Evolutionary conservation across 2,888 invertebrate genomes (phyloP), one percentile per base, ranked within the genome.

Genomic region (Aphidoletes aphidimyza): DNA sequence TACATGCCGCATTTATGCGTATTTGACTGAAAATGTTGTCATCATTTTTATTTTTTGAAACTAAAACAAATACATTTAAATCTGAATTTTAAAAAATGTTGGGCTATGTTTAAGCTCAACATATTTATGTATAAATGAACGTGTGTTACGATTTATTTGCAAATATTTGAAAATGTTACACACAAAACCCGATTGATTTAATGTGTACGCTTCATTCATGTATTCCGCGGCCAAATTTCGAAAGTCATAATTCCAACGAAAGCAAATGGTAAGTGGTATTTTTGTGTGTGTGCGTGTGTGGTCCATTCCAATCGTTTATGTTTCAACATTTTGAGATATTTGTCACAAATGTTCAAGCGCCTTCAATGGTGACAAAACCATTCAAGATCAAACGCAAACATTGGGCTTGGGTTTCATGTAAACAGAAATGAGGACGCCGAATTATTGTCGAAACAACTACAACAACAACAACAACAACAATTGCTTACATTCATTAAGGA

Each of bases 221-320:
- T 42, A 14, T 42, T 9, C 14, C 42, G n/a, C 54, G 26, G 49
- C 49, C 9, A 49, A 49, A 49, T n/a, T n/a, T n/a, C n/a, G 3
- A 49, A 19, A 49, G 3, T 19, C 19, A 19, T 54, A 1, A 26
- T 54, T 3, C 54, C 54, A 49, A 19, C 49, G 19, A 54, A n/a
- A 6, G 54, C 26, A 3, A 3, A 26, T 26, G 3, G 8, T 26
- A 22, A 22, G 26, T 54, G 54, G 54, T 54, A 54, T 54, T 54
- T 49, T 54, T 54, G 54, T 54, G 69, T 69, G 54, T 54, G 26
- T 54, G n/a, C 17, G n/a, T 54, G 54, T 54, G 69, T 69, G 69
- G 69, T 69, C 69, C 69, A 30, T 30, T 69, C 30, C 3, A 42
- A n/a, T n/a, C 19, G 47, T 47, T 17, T 11, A 3, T 19, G 22